Evolutionary conservation across 2,113 vertebrate species (phyloP), one percentile per base, ranked within the genome.

Genomic region (Hemibagrus wyckioides): DNA sequence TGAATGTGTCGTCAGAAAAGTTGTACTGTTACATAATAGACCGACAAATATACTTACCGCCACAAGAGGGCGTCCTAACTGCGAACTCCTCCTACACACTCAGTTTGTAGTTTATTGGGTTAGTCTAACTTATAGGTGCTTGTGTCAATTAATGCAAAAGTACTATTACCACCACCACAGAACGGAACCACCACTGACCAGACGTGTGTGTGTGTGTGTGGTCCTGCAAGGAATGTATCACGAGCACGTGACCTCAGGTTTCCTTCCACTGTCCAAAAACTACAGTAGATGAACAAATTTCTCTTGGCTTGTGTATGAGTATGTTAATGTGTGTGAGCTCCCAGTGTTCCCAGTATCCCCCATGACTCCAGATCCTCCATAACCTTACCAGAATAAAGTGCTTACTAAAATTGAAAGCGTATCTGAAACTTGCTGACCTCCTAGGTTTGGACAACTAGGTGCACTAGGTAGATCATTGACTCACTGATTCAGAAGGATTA

Each of bases 21-120:
- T 33, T 56, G 3, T 1, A 36, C 75, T 69, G 28, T 81, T 63
- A 80, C 19, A 48, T 67, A 33, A 71, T 6, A 81, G 50, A 69
- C 36, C 17, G 1, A 23, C 2, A 3, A 41, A 63, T 36, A 13
- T 75, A 67, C 8, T 76, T 83, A 52, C 6, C 33, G 39, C 86
- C 86, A 83, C 80, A 36, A 41, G 86, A 69, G 86, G 86, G 86
- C 19, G 67, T n/a, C 48, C 48, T 56, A 50, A 56, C 21, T 81
- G 15, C 33, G 39, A 41, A 41, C 25, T 80, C 19, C 25, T 14
- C 48, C 6, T 54, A 52, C 25, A n/a, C 6, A 50, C 28, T 17
- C 11, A 7, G 21, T 25, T n/a, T 36, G 3, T 7, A 8, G 7
- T 39, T 41, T 41, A 11, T 21, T 9, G 0, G 17, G 67, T 30